Evolutionary conservation across 1,140 invertebrate genomes (phyloP), one percentile per base, ranked within the genome.

Genomic region (Zaprionus inermis): DNA sequence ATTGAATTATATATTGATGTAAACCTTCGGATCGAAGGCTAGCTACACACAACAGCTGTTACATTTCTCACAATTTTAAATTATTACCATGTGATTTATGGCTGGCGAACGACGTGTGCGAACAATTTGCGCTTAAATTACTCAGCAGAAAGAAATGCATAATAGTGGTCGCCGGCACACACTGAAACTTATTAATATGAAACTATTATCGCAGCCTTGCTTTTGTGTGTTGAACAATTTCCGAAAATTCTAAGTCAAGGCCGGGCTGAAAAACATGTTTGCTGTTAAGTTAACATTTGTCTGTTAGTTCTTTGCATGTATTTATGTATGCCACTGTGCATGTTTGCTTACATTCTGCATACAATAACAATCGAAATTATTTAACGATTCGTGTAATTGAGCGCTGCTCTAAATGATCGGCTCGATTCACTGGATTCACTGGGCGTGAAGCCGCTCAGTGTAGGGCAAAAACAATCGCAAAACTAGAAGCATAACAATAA

Each of bases 331-430:
- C 30, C 11, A 52, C 11, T 52, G 18, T 28, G 24, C 24, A 5
- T 28, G 3, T 28, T 28, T 22, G 22, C 24, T 34, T 34, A 20
- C 32, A 41, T 7, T 9, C 18, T 54, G 51, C 14, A 64, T 18
- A 32, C 41, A 44, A 72, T 30, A 54, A 41, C 59, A 78, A 65
- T 75, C 49, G 49, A 52, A 72, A 46, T 72, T 44, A 64, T 66
- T 75, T 57, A 64, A 57, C 72, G 69, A 78, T 61, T 71, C 41
- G 22, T 51, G 68, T 66, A 79, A 79, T 79, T 79, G 76, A 79
- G 68, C 63, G 24, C 38, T 67, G 61, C 12, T 70, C 57, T n/a
- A 57, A 79, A 60, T 77, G 70, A 79, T 74, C 66, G 57, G 34
- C 36, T n/a, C 44, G 44, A 57, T 64, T 44, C 58, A 75, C 34